These are phyloP conservation scores for Serranus cabrilla DNA, from an alignment of 2,797 vertebrate species.

Conservation along the genomic window DNA sequence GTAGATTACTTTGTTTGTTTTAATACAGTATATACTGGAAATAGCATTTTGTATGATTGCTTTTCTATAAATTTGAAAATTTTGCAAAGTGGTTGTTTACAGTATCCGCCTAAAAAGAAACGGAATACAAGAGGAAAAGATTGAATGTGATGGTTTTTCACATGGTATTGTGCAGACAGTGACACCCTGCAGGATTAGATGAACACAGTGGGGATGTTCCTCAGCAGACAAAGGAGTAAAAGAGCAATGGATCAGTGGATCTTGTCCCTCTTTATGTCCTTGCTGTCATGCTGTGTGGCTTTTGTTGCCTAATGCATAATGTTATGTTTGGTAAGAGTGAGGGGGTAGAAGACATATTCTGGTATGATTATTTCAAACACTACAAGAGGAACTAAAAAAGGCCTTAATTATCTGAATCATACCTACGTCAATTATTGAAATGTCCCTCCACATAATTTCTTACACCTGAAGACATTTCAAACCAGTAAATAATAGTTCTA, in stretches of 20 bases:
- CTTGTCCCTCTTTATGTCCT: conserved; percentile 21
- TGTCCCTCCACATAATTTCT: background rate
- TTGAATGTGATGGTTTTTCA: background rate
- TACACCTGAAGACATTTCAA: background rate
- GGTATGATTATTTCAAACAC: background rate
- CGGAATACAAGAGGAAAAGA: background rate
- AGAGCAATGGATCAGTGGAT: conserved; percentile 22
- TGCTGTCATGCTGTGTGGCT: conserved; percentile 17
- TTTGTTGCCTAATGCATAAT: conserved; percentile 8
- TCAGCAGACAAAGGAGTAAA: conserved; percentile 6
- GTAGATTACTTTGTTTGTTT: too few species aligned
- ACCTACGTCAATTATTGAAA: background rate
- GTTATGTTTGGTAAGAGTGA: background rate
- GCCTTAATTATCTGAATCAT: background rate
- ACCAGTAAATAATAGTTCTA: background rate
- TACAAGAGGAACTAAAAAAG: background rate
- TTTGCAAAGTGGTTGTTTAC: background rate
- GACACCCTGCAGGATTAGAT: conserved; percentile 3
- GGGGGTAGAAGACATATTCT: background rate
- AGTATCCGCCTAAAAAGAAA: background rate
- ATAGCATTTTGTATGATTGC: too few species aligned
- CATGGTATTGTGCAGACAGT: background rate
- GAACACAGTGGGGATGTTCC: conserved; percentile 8
- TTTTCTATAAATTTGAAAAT: background rate
- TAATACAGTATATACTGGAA: too few species aligned